phyloP scores from a whole-genome alignment of 2,888 invertebrate species.

The Machimus atricapillus region DNA sequence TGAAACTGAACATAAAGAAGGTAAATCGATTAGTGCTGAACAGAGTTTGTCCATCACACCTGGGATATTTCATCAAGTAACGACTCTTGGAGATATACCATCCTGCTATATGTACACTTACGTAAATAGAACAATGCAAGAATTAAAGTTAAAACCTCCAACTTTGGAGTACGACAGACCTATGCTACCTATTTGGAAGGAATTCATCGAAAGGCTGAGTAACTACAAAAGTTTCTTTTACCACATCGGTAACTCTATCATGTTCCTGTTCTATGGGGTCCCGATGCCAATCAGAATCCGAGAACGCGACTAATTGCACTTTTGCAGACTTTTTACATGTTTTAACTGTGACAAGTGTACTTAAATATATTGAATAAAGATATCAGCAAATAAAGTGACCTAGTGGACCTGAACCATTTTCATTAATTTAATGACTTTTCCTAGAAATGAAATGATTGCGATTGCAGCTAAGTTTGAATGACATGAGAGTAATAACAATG shows the following conservation, averaged over 20 bases:
- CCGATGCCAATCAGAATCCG: conserved; percentile 65
- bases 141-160: conserved; percentile 41
- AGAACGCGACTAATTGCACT: conserved; percentile 40
- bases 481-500: not conserved
- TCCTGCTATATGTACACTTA: conserved; percentile 83
- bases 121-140: conserved; percentile 66
- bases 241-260: conserved; percentile 66
- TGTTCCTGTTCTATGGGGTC: conserved; percentile 66
- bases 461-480: not conserved
- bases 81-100: conserved; percentile 71
- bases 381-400: not conserved
- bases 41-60: conserved; percentile 64
- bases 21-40: conserved; percentile 54
- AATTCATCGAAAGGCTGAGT: conserved; percentile 62
- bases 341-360: not conserved
- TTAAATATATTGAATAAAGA: not conserved
- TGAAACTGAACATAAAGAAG: conserved; percentile 51
- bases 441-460: not conserved
- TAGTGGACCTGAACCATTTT: not conserved
- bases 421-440: not conserved
- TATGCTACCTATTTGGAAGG: conserved; percentile 62
- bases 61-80: conserved; percentile 72
- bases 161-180: conserved; percentile 48
- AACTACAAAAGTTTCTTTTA: conserved; percentile 65
- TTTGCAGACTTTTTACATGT: not conserved